Percentiles rank a stretch among this genome's conserved stretches.
Evolutionary conservation across 92 coral and sea anemone species (phyloP).

Genomic region (Epizoanthus fatuus): DNA sequence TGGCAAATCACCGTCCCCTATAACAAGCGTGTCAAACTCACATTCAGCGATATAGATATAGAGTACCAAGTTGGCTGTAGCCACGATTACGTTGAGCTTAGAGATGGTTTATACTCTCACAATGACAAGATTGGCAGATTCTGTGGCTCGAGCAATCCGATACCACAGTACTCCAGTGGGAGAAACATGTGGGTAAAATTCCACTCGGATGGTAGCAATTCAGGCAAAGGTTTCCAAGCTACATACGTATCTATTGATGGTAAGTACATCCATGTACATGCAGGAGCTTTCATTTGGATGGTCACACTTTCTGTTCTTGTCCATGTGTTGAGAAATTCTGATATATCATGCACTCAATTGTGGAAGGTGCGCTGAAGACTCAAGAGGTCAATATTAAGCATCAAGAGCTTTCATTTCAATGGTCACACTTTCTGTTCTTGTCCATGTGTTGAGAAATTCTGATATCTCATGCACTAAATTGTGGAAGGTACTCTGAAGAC

Average conservation of each 20-base stretch:
- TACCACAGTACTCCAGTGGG: neutral
- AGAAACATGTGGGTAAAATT: constrained; percentile 14
- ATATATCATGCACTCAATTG: no score
- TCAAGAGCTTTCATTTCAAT: no score
- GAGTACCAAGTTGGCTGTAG: neutral
- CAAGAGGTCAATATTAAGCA: no score
- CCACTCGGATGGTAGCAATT: neutral
- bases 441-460: no score
- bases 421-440: no score
- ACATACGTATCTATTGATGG: neutral
- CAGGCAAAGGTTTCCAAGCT: constrained; percentile 2
- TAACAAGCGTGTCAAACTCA: constrained; percentile 2
- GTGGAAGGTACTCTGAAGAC: no score
- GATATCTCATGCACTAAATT: no score
- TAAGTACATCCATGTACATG: neutral
- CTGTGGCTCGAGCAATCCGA: neutral
- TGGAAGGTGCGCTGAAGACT: no score
- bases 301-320: neutral
- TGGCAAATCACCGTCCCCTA: neutral
- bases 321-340: no score
- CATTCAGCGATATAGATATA: neutral
- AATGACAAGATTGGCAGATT: neutral
- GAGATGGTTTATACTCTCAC: neutral
- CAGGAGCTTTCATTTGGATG: no score
- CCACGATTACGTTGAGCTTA: neutral